Evolutionary conservation across 2,797 vertebrate genomes (phyloP), one percentile per base, ranked within the genome.

Genomic region (Peromyscus nudipes): DNA sequence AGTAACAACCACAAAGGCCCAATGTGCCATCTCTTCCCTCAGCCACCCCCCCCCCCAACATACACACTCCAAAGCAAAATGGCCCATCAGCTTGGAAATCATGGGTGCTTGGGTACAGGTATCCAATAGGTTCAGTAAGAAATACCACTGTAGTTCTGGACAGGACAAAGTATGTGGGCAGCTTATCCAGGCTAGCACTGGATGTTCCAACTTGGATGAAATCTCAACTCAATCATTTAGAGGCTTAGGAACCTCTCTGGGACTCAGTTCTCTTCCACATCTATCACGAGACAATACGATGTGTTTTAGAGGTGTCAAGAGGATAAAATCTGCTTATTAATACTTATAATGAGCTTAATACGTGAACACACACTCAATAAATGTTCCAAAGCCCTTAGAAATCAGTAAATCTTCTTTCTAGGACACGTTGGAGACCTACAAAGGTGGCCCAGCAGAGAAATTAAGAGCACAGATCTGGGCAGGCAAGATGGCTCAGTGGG

Each of bases 61-160:
- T n/a, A 71, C 43, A 87, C 55, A 60, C 69, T 57, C 52, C 55
- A 67, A 88, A 94, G 81, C 89, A 82, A 88, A 96, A 85, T 37
- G 67, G 55, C 52, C 93, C 7, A 17, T 91, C 31, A 85, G 82
- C 87, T 95, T 80, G 84, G 82, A 95, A 92, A 0, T 34, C 69
- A 92, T 1, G 25, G 46, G 17, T 65, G 87, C 73, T n/a, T 64
- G 17, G 71, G 52, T 34, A 43, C 34, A 14, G 21, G 64, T 14
- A 85, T 62, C 19, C 60, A 94, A 27, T 17, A 87, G 76, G 57
- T n/a, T 93, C 80, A 55, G 16, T 3, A 19, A 69, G 57, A 40
- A 89, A 85, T 43, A 16, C 76, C 6, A 46, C 67, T 75, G 27
- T 11, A 76, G 46, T 55, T 96, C 52, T 79, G 90, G 34, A 89